phyloP scores from a whole-genome alignment of 2,797 vertebrate species.

The Scyliorhinus canicula region DNA sequence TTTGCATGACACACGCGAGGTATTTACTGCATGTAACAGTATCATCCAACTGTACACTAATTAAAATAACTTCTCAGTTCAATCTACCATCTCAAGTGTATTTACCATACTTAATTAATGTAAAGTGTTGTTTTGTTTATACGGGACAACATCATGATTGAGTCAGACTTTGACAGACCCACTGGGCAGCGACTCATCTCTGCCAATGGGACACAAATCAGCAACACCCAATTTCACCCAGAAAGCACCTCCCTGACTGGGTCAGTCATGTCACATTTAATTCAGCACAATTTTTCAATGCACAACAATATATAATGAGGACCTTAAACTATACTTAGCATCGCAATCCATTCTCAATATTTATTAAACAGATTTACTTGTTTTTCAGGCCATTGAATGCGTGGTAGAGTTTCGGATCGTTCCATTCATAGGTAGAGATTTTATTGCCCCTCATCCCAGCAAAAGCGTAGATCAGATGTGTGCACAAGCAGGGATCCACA shows the following conservation, averaged over 20 bases:
- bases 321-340: not conserved
- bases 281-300: not conserved
- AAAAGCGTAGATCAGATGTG: conserved; percentile 69
- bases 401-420: conserved; percentile 61
- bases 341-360: not conserved
- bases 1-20: not conserved
- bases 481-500: conserved; percentile 73
- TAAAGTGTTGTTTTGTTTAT: no score
- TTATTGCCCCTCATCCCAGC: conserved; percentile 69
- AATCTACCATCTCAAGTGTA: no score
- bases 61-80: no score
- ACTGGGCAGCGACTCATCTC: no score
- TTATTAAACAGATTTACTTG: conserved; percentile 48
- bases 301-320: not conserved
- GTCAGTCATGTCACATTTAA: not conserved
- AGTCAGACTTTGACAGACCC: no score
- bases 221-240: not conserved
- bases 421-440: conserved; percentile 63
- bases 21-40: no score
- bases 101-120: no score
- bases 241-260: not conserved
- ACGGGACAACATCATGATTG: no score
- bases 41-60: no score
- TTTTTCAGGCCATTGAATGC: conserved; percentile 61
- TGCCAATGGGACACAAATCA: not conserved